These are phyloP conservation scores for Chrysaora quinquecirrha DNA, from an alignment of 30 jellyfish, hydroid and myxozoan species.

Conservation along the genomic window DNA sequence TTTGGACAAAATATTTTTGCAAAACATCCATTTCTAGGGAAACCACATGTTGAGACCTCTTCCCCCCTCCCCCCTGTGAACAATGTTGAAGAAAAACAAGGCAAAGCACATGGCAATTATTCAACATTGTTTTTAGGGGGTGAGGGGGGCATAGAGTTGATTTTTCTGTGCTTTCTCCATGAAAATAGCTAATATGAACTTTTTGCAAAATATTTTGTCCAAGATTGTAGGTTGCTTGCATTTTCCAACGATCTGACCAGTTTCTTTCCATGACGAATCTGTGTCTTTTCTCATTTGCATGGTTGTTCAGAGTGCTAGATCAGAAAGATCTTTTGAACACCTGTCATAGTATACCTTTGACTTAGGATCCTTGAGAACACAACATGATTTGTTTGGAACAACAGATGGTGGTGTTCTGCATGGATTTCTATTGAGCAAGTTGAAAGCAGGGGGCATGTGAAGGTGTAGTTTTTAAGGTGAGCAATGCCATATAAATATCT, in stretches of 20 bases:
- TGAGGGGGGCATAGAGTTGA: too few relatives aligned
- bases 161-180: too few relatives aligned
- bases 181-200: too few relatives aligned
- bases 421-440: slow-evolving; percentile 41
- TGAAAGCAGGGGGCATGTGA: slow-evolving; percentile 50
- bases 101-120: too few relatives aligned
- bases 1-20: too few relatives aligned
- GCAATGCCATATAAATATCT: slow-evolving; percentile 58
- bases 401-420: slow-evolving; percentile 58
- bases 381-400: slow-evolving; percentile 34
- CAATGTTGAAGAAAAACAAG: too few relatives aligned
- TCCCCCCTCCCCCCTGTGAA: too few relatives aligned
- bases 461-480: slow-evolving; percentile 50
- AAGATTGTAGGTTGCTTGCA: slow-evolving; percentile 63
- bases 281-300: slow-evolving; percentile 52
- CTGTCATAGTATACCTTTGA: slow-evolving; percentile 42
- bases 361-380: slow-evolving; percentile 41
- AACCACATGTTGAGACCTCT: too few relatives aligned
- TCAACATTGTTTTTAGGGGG: too few relatives aligned
- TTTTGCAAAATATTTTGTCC: too few relatives aligned
- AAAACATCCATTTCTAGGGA: too few relatives aligned
- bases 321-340: slow-evolving; percentile 51
- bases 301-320: slow-evolving; percentile 22
- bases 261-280: slow-evolving; percentile 53
- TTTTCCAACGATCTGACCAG: slow-evolving; percentile 43